phyloP scores from a whole-genome alignment of 2,113 vertebrate genomes.

The Brachionichthys hirsutus region DNA sequence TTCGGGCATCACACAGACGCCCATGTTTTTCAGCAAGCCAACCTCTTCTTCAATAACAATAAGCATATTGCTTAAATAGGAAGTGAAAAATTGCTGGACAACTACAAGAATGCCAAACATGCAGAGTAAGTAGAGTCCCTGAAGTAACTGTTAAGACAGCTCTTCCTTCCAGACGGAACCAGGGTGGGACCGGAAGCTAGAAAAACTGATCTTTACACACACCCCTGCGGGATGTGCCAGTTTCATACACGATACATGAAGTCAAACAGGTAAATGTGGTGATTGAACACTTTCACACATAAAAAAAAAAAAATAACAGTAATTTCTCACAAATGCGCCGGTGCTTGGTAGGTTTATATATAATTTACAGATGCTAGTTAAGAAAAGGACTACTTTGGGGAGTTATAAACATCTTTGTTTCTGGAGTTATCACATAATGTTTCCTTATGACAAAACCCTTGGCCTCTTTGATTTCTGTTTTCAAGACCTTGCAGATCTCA shows the following conservation, averaged over 20 bases:
- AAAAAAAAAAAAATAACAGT: not conserved
- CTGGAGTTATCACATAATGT: not conserved
- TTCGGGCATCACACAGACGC: not conserved
- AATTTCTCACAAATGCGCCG: not conserved
- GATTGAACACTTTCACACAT: not conserved
- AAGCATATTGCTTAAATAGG: not conserved
- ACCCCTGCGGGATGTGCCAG: constrained; percentile 16
- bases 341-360: no score
- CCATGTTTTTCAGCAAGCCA: not conserved
- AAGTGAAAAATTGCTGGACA: constrained; percentile 17
- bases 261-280: not conserved
- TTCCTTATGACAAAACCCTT: constrained; percentile 3
- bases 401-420: no score
- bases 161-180: constrained; percentile 24
- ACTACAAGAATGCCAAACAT: constrained; percentile 42
- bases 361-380: not conserved
- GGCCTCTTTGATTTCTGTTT: constrained; percentile 39
- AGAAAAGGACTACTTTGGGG: not conserved
- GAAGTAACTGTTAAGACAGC: constrained; percentile 19
- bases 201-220: constrained; percentile 30
- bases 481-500: constrained; percentile 24
- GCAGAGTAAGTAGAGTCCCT: constrained; percentile 16
- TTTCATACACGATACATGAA: constrained; percentile 20
- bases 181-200: constrained; percentile 28
- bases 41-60: not conserved